Percentiles rank a stretch among this genome's conserved stretches.
Evolutionary conservation across 2,888 invertebrate genomes (phyloP).

Genomic region (Athalia circularis): DNA sequence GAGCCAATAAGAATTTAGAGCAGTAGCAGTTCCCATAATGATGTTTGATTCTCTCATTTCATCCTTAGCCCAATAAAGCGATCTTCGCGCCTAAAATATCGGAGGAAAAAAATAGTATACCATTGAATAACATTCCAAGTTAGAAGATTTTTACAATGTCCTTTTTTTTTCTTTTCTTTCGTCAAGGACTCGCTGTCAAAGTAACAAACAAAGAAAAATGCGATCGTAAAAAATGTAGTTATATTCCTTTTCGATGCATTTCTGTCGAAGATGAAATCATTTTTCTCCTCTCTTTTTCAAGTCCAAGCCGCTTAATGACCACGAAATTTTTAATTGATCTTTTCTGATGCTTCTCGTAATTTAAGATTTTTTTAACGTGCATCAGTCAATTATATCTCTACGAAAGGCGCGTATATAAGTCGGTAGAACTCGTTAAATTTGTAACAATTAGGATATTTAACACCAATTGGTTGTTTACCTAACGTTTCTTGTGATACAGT

Average conservation of each 20-base stretch:
- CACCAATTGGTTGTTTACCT: constrained; percentile 64
- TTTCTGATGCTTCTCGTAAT: background rate
- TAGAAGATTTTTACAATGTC: background rate
- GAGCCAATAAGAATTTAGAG: constrained; percentile 14
- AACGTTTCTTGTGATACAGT: constrained; percentile 72
- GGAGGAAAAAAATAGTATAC: constrained; percentile 8
- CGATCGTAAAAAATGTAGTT: too few relatives aligned
- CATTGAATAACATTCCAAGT: background rate
- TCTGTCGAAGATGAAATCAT: background rate
- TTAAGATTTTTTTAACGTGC: background rate
- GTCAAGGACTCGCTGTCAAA: background rate
- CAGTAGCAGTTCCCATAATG: background rate
- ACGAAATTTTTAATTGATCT: background rate
- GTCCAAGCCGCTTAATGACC: background rate
- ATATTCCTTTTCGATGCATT: too few relatives aligned
- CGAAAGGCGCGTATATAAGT: background rate
- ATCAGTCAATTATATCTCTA: constrained; percentile 8
- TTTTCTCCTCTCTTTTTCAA: background rate
- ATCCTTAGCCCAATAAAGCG: constrained; percentile 15
- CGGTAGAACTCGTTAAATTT: constrained; percentile 54
- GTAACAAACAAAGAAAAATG: too few relatives aligned
- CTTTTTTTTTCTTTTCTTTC: background rate
- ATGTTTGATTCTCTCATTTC: constrained; percentile 23
- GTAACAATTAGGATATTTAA: constrained; percentile 71
- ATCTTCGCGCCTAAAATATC: background rate